Conservation (phyloP, 1,140 invertebrate genomes). For the Schlechtendalia chinensis region DNA sequence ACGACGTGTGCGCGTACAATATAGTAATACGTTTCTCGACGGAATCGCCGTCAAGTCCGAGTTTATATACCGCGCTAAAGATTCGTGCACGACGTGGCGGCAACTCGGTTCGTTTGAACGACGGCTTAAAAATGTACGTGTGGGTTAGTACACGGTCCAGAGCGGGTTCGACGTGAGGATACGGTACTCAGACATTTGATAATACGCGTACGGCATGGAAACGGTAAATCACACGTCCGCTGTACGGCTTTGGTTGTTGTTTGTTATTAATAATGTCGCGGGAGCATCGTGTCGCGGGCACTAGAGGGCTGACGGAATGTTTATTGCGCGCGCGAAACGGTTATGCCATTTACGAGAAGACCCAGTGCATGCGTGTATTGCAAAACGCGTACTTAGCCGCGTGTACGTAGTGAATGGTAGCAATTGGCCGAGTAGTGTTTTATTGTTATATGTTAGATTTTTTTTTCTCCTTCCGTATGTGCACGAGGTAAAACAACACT, state of each 20-base stretch:
- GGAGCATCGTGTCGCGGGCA: not conserved
- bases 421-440: too few relatives aligned
- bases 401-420: not conserved
- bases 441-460: too few relatives aligned
- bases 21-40: too few relatives aligned
- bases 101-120: too few relatives aligned
- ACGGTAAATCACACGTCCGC: not conserved
- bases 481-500: too few relatives aligned
- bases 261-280: not conserved
- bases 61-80: too few relatives aligned
- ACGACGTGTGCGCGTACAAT: too few relatives aligned
- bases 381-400: not conserved
- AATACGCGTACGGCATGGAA: not conserved
- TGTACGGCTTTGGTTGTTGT: not conserved
- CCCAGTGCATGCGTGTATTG: slow-evolving; percentile 3
- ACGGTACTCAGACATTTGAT: not conserved
- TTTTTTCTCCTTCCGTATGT: too few relatives aligned
- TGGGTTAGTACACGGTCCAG: too few relatives aligned
- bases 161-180: not conserved
- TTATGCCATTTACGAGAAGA: not conserved
- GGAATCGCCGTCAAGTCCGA: too few relatives aligned
- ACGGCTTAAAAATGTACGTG: too few relatives aligned
- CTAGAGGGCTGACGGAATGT: not conserved
- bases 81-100: too few relatives aligned
- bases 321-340: not conserved